Base-by-base conservation (phyloP, 2,113 vertebrate genomes). In the Takifugu bimaculatus region DNA sequence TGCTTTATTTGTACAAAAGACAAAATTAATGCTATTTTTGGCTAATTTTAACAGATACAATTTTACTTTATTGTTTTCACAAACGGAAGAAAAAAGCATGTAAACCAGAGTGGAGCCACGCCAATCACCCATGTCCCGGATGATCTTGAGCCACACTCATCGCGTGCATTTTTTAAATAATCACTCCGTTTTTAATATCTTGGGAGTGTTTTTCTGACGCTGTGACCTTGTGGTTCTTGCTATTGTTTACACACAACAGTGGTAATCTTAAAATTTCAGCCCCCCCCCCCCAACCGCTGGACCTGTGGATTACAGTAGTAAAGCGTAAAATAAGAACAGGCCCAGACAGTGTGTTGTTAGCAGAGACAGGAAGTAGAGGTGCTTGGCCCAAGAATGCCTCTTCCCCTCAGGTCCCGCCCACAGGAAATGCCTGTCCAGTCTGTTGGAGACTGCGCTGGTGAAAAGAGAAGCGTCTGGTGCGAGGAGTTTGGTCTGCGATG, bases 361-460 rank as follows among this genome's bases (percentile, higher is more conserved):
- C 71, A 75, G 79, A 87, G 85, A 80, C 86, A 82, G 88, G 87
- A 90, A 88, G 86, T 84, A 54, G 79, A 86, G 87, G 83, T 87
- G 80, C 83, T 80, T 85, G 79, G 78, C 76, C 78, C 81, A 87
- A 87, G 86, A 89, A 85, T 88, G 83, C 80, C 75, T 86, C 81
- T 67, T 74, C 35, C 72, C 79, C 73, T 57, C 42, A 69, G 61
- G 60, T 77, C 80, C 83, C 85, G 60, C 85, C 85, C 81, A 85
- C 87, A 88, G 89, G 89, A 90, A 90, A 89, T 88, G 79, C 85
- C 88, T 87, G 80, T 85, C 77, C 80, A 5, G 77, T 62, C 60
- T 63, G 85, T 62, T 71, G 25, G 72, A 74, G 71, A 66, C 80
- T 81, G 62, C 52, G 26, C 32, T 11, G 63, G 64, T 29, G 59